These are phyloP conservation scores for Drosophila parthenogenetica DNA, from an alignment of 2,888 invertebrate species.

Conservation along the genomic window DNA sequence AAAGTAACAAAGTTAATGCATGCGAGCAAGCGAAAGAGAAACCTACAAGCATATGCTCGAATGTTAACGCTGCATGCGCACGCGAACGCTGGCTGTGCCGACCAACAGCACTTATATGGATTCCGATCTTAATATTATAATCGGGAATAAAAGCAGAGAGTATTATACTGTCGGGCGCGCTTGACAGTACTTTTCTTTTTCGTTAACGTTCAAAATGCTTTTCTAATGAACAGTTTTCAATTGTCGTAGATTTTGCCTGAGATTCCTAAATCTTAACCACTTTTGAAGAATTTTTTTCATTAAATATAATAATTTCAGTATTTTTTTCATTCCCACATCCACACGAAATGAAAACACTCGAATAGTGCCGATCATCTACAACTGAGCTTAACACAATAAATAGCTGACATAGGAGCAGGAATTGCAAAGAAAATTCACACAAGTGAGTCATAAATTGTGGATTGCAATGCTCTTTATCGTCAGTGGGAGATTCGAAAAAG, in stretches of 20 bases:
- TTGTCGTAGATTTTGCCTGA: not conserved
- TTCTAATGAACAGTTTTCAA: no score
- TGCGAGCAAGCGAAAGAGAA: no score
- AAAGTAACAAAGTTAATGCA: no score
- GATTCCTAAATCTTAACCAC: conserved; percentile 32
- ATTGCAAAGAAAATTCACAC: conserved; percentile 26
- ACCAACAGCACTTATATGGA: no score
- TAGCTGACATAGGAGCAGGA: conserved; percentile 57
- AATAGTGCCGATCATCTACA: conserved; percentile 44
- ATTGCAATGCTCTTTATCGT: conserved; percentile 73
- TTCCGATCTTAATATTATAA: no score
- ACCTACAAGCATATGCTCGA: no score
- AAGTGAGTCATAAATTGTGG: conserved; percentile 76
- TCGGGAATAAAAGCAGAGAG: no score
- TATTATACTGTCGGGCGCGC: no score
- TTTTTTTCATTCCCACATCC: conserved; percentile 39
- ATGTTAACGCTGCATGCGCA: no score
- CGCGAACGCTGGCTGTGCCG: no score
- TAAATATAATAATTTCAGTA: not conserved
- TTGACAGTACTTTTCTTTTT: no score
- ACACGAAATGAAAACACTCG: conserved; percentile 29
- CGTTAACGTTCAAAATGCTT: no score
- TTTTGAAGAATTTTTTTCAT: conserved; percentile 1
- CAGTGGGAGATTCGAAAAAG: conserved; percentile 53
- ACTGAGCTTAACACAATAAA: conserved; percentile 73